Conservation (phyloP, 2,888 invertebrate genomes). For the Bhutanitis thaidina region DNA sequence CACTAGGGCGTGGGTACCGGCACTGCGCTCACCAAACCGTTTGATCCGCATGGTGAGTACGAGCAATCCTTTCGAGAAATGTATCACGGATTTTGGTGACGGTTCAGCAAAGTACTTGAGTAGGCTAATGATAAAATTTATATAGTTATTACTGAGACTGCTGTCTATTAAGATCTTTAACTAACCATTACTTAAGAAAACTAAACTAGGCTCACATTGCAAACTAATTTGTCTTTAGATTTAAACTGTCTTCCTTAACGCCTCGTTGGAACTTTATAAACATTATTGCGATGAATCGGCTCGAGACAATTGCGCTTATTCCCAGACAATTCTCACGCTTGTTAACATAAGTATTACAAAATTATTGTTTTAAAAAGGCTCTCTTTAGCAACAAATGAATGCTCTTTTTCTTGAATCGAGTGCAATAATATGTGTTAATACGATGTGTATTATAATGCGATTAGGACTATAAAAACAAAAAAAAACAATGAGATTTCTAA, state of each 20-base stretch:
- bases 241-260: conserved; percentile 16
- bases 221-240: conserved; percentile 14
- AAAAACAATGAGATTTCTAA: too few species aligned
- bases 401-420: background rate
- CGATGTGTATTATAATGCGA: too few species aligned
- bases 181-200: conserved; percentile 6
- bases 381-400: conserved; percentile 8
- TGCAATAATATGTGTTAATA: background rate
- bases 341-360: conserved; percentile 22
- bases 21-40: too few species aligned
- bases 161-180: too few species aligned
- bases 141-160: too few species aligned
- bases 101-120: too few species aligned
- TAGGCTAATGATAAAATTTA: too few species aligned
- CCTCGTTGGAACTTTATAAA: conserved; percentile 12
- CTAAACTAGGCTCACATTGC: conserved; percentile 5
- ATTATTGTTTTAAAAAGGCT: conserved; percentile 10
- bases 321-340: conserved; percentile 17
- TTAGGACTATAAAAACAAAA: too few species aligned
- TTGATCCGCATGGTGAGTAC: too few species aligned
- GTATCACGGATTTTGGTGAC: too few species aligned
- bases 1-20: too few species aligned
- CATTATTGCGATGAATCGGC: conserved; percentile 12
- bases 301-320: conserved; percentile 13
- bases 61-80: too few species aligned